A percentile compares a stretch with the other conserved stretches of the same genome.
These are phyloP conservation scores for Hemibagrus guttatus DNA, from an alignment of 2,797 vertebrate species.

Conservation along the genomic window DNA sequence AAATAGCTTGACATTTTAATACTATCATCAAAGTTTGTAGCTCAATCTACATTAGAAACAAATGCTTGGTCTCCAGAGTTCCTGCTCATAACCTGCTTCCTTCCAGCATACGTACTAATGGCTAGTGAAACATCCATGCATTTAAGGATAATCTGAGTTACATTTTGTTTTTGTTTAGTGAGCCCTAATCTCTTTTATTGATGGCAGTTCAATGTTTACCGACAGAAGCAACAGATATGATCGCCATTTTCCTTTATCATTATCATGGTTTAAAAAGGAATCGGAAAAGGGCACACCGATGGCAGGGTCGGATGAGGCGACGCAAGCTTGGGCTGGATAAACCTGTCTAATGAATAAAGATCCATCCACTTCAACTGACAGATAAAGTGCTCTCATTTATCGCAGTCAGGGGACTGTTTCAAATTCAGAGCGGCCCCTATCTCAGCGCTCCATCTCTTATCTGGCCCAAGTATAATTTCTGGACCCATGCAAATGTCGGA, in stretches of 20 bases:
- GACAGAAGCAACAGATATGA: constrained; percentile 19
- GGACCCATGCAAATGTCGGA: constrained; percentile 2
- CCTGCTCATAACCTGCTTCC: neutral
- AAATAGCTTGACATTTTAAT: neutral
- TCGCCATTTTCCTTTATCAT: neutral
- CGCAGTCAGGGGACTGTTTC: constrained; percentile 36
- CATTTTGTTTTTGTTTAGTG: neutral
- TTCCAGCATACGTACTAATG: neutral
- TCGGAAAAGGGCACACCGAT: neutral
- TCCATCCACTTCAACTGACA: constrained; percentile 38
- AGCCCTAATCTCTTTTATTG: constrained; percentile 5
- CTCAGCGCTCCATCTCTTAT: constrained; percentile 4
- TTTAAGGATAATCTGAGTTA: constrained; percentile 1
- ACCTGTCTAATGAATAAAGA: constrained; percentile 50
- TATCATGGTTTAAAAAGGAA: neutral
- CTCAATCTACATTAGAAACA: neutral
- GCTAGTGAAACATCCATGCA: neutral
- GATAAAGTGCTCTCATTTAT: constrained; percentile 52
- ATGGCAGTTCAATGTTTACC: neutral
- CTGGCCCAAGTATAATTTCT: constrained; percentile 16
- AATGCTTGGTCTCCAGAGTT: neutral
- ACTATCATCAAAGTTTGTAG: neutral
- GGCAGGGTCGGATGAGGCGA: neutral
- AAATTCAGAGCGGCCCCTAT: constrained; percentile 18
- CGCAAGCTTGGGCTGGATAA: constrained; percentile 17